These are phyloP conservation scores for Luffia ferchaultella DNA, from an alignment of 2,888 invertebrate species.

Conservation along the genomic window DNA sequence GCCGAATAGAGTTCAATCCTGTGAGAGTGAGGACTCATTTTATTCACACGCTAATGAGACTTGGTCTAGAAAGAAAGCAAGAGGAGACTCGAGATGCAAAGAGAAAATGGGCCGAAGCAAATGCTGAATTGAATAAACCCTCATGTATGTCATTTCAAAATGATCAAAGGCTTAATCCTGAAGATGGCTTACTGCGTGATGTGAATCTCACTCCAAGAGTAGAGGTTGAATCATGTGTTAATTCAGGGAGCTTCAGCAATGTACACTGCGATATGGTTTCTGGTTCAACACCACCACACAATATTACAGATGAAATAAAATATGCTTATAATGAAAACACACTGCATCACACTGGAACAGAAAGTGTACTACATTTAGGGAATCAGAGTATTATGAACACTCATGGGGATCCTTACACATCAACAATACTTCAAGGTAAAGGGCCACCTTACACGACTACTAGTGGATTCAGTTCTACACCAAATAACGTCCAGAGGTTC, in stretches of 20 bases:
- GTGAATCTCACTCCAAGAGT: slow-evolving; percentile 61
- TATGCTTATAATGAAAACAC: slow-evolving; percentile 52
- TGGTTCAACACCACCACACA: slow-evolving; percentile 22
- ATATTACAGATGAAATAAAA: slow-evolving; percentile 21
- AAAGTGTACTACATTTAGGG: slow-evolving; percentile 34
- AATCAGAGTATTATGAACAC: slow-evolving; percentile 43
- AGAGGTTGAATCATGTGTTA: slow-evolving; percentile 71
- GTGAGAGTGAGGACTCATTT: slow-evolving; percentile 95
- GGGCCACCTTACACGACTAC: slow-evolving; percentile 40
- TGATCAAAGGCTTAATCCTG: slow-evolving; percentile 39
- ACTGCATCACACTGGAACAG: slow-evolving; percentile 41
- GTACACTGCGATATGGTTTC: slow-evolving; percentile 70
- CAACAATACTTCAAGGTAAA: slow-evolving; percentile 45
- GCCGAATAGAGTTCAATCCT: slow-evolving; percentile 96
- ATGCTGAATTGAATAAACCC: slow-evolving; percentile 34
- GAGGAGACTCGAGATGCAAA: slow-evolving; percentile 63
- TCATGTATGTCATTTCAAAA: slow-evolving; percentile 40
- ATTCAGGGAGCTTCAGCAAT: slow-evolving; percentile 72
- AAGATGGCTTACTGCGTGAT: slow-evolving; percentile 57
- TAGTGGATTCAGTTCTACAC: slow-evolving; percentile 33
- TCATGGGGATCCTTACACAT: slow-evolving; percentile 51
- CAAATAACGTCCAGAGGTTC: slow-evolving; percentile 49
- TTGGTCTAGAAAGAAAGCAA: slow-evolving; percentile 88
- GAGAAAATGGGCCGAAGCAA: slow-evolving; percentile 53
- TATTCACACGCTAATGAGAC: slow-evolving; percentile 94